Evolutionary conservation across 2,113 vertebrate genomes (phyloP).

Genomic region (Coptodon rendalli): DNA sequence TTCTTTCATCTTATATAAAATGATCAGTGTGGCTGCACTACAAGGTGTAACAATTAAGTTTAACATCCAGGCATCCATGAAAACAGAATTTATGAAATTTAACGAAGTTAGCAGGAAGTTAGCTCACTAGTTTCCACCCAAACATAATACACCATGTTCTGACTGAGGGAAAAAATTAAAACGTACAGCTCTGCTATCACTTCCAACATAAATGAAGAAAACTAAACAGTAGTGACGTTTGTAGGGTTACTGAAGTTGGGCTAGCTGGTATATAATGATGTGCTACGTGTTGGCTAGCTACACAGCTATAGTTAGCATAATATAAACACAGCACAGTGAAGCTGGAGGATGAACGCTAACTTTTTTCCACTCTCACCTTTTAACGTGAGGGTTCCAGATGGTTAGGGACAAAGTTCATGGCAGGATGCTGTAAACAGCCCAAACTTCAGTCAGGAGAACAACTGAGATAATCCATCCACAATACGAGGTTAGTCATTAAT

Average conservation of each 20-base stretch:
- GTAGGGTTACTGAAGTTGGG: not conserved
- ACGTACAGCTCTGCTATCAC: not conserved
- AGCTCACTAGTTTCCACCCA: not conserved
- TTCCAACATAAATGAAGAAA: not conserved
- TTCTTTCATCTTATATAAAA: not conserved
- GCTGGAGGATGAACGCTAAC: not conserved
- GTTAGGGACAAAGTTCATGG: not conserved
- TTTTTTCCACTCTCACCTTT: not conserved
- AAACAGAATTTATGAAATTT: not conserved
- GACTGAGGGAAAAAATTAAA: not conserved
- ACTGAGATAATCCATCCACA: not conserved
- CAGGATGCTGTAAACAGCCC: not conserved
- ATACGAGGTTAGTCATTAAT: not conserved
- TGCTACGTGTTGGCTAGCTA: not conserved
- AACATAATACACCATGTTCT: not conserved
- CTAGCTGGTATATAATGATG: not conserved
- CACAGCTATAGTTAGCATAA: not conserved
- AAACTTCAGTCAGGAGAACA: not conserved
- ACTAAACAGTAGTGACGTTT: not conserved
- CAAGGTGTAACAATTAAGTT: not conserved
- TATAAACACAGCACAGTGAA: not conserved
- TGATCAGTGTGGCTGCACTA: not conserved
- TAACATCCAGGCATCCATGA: not conserved
- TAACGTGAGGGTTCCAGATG: fast-evolving
- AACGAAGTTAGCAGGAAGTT: not conserved